These are phyloP conservation scores for Rhogogaster chlorosoma DNA, from an alignment of 2,888 invertebrate species.

Conservation along the genomic window DNA sequence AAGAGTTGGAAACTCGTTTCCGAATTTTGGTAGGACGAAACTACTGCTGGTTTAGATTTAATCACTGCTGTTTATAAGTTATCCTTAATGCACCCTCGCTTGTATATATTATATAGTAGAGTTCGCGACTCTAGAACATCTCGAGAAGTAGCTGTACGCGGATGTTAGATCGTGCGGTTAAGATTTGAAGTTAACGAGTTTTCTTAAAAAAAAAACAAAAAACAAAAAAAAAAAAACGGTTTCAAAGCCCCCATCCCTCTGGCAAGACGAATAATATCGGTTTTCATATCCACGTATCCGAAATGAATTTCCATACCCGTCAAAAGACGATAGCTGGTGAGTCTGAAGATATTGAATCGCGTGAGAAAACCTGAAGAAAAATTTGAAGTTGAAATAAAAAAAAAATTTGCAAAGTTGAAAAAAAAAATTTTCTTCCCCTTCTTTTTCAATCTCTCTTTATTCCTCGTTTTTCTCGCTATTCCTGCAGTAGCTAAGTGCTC, in stretches of 20 bases:
- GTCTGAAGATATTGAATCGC: not conserved
- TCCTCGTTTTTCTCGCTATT: not conserved
- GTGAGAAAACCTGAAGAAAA: not conserved
- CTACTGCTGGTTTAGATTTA: not conserved
- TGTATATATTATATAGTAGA: not conserved
- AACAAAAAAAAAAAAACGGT: too few relatives aligned
- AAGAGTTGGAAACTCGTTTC: not conserved
- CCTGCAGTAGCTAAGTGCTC: not conserved
- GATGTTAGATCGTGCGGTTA: constrained; percentile 23
- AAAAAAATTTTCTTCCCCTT: not conserved
- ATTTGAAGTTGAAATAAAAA: too few relatives aligned
- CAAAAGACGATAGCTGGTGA: not conserved
- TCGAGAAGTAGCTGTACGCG: not conserved
- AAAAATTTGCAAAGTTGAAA: too few relatives aligned
- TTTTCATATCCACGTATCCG: not conserved
- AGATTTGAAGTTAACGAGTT: constrained; percentile 9
- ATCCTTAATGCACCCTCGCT: constrained; percentile 1
- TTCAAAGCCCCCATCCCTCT: not conserved
- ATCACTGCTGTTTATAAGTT: constrained; percentile 9
- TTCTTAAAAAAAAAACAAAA: too few relatives aligned
- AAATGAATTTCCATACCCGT: constrained; percentile 13
- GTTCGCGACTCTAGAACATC: not conserved
- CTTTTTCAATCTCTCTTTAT: not conserved
- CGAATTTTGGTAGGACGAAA: not conserved
- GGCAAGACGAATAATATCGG: not conserved